phyloP scores from a whole-genome alignment of 2,113 vertebrate genomes.

The Empidonax alnorum region DNA sequence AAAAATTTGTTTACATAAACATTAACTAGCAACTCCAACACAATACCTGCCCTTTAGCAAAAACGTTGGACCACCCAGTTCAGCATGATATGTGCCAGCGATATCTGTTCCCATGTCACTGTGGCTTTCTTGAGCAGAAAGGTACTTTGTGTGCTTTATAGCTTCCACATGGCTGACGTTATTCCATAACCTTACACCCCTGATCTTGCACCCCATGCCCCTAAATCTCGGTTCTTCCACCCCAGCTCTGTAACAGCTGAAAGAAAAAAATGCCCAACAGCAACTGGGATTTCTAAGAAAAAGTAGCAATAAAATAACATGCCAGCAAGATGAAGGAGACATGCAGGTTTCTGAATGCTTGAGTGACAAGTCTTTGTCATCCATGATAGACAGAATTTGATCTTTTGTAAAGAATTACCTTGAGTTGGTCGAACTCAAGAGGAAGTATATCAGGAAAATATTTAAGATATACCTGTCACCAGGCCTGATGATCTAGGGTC shows the following conservation, averaged over 20 bases:
- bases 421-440: slow-evolving; percentile 14
- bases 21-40: neutral
- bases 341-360: slow-evolving; percentile 52
- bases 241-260: slow-evolving; percentile 67
- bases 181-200: slow-evolving; percentile 37
- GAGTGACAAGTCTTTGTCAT: slow-evolving; percentile 40
- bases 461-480: neutral
- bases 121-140: neutral
- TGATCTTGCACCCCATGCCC: slow-evolving; percentile 12
- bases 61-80: neutral
- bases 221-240: slow-evolving; percentile 36
- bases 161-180: slow-evolving; percentile 45
- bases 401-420: slow-evolving; percentile 32
- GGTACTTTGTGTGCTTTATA: slow-evolving; percentile 27
- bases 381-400: neutral
- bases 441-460: slow-evolving; percentile 32
- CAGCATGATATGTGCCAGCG: neutral
- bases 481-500: neutral
- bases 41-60: neutral
- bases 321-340: slow-evolving; percentile 23
- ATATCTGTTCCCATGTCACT: slow-evolving; percentile 23
- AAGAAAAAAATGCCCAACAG: slow-evolving; percentile 65
- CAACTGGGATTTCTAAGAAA: slow-evolving; percentile 65
- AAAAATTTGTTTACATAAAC: neutral
- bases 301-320: slow-evolving; percentile 41